These are phyloP conservation scores for Sebastes flavidus DNA, from an alignment of 2,797 vertebrate species.

Conservation along the genomic window DNA sequence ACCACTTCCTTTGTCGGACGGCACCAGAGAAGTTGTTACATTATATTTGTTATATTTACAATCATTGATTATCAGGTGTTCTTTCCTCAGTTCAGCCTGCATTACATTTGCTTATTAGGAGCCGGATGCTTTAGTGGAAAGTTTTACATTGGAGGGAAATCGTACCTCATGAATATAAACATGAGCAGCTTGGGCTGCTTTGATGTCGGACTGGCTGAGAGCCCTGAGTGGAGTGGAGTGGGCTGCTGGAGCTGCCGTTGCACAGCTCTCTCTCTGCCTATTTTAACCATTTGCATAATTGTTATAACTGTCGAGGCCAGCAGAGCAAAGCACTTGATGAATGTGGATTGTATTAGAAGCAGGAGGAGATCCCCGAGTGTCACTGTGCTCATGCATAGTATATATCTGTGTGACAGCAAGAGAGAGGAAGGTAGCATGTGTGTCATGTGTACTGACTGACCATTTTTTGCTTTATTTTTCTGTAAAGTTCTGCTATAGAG, in stretches of 20 bases:
- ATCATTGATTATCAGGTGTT: conserved; percentile 20
- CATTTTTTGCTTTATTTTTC: not conserved
- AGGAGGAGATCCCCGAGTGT: conserved; percentile 38
- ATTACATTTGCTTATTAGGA: conserved; percentile 49
- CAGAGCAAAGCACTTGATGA: conserved; percentile 63
- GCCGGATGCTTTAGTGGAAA: conserved; percentile 60
- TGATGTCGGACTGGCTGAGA: conserved; percentile 72
- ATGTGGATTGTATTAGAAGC: conserved; percentile 51
- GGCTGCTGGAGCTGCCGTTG: conserved; percentile 44
- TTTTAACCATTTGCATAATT: conserved; percentile 76
- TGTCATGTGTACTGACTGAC: not conserved
- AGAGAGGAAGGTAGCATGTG: not conserved
- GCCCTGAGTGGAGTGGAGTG: conserved; percentile 60
- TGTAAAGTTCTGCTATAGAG: not conserved
- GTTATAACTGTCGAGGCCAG: conserved; percentile 59
- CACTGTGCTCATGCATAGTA: not conserved
- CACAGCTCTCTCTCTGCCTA: conserved; percentile 47
- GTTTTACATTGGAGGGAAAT: conserved; percentile 49
- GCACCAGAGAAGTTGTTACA: not conserved
- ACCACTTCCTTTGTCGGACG: not conserved
- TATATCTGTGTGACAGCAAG: conserved; percentile 16
- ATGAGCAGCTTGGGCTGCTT: conserved; percentile 72
- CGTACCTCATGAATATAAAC: conserved; percentile 76
- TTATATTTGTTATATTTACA: conserved; percentile 16
- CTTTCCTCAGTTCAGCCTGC: conserved; percentile 3